A percentile compares a stretch with the other conserved stretches of the same genome.
Evolutionary conservation across 2,797 vertebrate genomes (phyloP).

Genomic region (Ataeniobius toweri): DNA sequence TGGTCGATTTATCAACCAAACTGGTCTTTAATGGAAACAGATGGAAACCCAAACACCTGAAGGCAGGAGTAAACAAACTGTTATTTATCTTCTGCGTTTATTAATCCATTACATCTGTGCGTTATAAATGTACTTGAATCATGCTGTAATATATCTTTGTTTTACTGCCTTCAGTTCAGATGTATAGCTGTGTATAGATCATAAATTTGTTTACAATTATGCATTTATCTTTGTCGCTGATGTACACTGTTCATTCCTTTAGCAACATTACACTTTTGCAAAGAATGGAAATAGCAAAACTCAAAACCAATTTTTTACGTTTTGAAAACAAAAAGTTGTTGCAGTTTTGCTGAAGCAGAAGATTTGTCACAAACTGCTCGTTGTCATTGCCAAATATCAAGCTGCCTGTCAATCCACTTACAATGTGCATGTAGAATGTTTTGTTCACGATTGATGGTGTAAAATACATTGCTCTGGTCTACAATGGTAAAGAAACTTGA

Average conservation of each 20-base stretch:
- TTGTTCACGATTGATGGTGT: neutral
- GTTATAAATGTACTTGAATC: neutral
- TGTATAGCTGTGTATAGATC: slow-evolving; percentile 5
- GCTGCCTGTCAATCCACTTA: slow-evolving; percentile 7
- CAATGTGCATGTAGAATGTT: slow-evolving; percentile 14
- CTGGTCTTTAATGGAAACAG: slow-evolving; percentile 36
- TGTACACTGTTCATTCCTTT: neutral
- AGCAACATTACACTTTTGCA: neutral
- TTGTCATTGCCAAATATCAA: slow-evolving; percentile 10
- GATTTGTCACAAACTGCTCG: slow-evolving; percentile 11
- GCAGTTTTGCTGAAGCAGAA: slow-evolving; percentile 23
- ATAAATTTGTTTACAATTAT: neutral
- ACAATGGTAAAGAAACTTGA: neutral
- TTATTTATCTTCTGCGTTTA: neutral
- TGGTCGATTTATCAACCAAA: slow-evolving; percentile 35
- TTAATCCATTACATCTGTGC: neutral
- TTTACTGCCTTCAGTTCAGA: neutral
- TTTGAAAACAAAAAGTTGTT: neutral
- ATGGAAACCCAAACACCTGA: slow-evolving; percentile 18
- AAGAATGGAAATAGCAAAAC: neutral
- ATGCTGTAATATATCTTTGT: neutral
- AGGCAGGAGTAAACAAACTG: slow-evolving; percentile 9
- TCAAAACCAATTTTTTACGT: neutral
- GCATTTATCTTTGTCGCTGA: slow-evolving; percentile 8
- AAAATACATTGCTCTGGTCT: neutral